phyloP scores from a whole-genome alignment of 2,113 vertebrate genomes.

The Benitochromis conjunctus region DNA sequence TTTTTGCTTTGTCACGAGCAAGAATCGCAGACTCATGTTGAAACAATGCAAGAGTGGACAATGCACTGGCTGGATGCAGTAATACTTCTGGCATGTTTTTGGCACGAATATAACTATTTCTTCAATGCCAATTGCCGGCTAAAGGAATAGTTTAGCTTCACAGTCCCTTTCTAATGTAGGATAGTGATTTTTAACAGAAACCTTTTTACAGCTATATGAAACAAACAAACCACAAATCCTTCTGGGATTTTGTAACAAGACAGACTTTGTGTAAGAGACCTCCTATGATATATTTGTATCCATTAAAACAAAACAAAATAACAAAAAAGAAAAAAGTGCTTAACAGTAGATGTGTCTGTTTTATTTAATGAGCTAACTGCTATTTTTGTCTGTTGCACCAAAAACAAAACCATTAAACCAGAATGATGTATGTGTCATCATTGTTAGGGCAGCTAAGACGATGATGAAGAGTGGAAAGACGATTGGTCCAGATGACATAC shows the following conservation, averaged over 20 bases:
- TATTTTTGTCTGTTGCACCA: not conserved
- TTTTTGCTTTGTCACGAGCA: not conserved
- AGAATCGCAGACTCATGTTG: not conserved
- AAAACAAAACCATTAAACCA: not conserved
- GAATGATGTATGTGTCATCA: fast-evolving
- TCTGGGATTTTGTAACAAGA: not conserved
- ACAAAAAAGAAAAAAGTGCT: no score
- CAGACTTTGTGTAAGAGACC: not conserved
- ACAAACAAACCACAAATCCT: not conserved
- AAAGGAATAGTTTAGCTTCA: not conserved
- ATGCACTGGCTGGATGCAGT: not conserved
- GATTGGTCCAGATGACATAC: not conserved
- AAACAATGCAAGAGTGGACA: not conserved
- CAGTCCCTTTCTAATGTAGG: not conserved
- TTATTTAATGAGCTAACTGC: not conserved
- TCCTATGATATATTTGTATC: not conserved
- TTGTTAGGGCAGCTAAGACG: fast-evolving
- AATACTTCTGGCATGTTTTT: not conserved
- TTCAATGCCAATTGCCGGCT: not conserved
- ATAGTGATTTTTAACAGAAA: no score
- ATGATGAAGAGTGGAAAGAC: not conserved
- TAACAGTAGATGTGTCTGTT: not conserved
- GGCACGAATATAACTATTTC: not conserved
- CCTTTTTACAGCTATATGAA: no score
- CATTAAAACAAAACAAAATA: not conserved